phyloP scores from a whole-genome alignment of 1,140 invertebrate species.

The Halesus radiatus region DNA sequence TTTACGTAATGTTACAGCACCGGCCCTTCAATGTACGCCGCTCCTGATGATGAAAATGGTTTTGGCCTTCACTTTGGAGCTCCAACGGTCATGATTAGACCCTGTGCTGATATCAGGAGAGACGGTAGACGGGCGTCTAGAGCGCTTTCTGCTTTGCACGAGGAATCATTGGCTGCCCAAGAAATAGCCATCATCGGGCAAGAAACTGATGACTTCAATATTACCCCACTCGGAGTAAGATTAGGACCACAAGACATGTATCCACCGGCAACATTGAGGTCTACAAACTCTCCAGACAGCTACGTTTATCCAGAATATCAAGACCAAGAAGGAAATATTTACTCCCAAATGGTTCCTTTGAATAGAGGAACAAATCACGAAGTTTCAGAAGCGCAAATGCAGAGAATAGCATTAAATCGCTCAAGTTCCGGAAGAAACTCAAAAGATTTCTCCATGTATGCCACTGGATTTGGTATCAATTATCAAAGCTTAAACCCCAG shows the following conservation, averaged over 20 bases:
- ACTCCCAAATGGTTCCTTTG: constrained; percentile 24
- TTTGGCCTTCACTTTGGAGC: constrained; percentile 51
- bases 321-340: constrained; percentile 19
- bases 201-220: constrained; percentile 17
- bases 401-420: constrained; percentile 6
- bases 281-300: background rate
- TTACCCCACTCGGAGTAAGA: constrained; percentile 6
- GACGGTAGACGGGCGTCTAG: constrained; percentile 52
- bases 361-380: background rate
- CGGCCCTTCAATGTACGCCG: constrained; percentile 54
- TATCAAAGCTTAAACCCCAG: constrained; percentile 10
- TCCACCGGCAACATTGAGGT: background rate
- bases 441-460: constrained; percentile 32
- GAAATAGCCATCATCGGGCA: constrained; percentile 15
- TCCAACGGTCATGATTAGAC: constrained; percentile 55
- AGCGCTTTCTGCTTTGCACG: constrained; percentile 50
- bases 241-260: constrained; percentile 21
- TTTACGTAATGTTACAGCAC: constrained; percentile 29
- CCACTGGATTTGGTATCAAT: constrained; percentile 29
- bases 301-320: background rate
- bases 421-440: constrained; percentile 24
- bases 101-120: constrained; percentile 55
- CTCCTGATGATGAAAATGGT: constrained; percentile 53
- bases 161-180: constrained; percentile 39
- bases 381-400: constrained; percentile 24